Conservation (phyloP, 2,888 invertebrate genomes). For the Andrena haemorrhoa region DNA sequence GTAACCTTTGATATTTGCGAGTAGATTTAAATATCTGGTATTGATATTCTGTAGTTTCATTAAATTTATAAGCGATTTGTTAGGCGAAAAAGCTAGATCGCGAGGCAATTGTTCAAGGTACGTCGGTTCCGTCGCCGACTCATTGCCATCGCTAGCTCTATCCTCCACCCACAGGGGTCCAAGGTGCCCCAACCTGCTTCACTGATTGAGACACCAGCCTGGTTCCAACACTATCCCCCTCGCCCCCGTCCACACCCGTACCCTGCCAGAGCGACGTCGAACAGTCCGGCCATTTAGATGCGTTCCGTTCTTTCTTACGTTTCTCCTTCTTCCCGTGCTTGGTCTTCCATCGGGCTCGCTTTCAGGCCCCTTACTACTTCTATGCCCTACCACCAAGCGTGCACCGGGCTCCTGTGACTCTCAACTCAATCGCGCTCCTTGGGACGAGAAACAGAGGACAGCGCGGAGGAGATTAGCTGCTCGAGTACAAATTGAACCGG, state of each 20-base stretch:
- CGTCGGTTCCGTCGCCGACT: slow-evolving; percentile 16
- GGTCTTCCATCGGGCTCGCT: slow-evolving; percentile 53
- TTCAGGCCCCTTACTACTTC: slow-evolving; percentile 60
- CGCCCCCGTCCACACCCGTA: slow-evolving; percentile 54
- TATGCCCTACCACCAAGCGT: slow-evolving; percentile 51
- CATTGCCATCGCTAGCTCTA: slow-evolving; percentile 50
- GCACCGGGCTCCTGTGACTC: slow-evolving; percentile 50
- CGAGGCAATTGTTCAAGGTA: neutral
- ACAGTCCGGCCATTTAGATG: slow-evolving; percentile 72
- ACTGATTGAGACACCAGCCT: slow-evolving; percentile 84
- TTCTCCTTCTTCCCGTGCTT: slow-evolving; percentile 56
- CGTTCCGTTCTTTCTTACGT: slow-evolving; percentile 60
- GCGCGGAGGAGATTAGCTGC: slow-evolving; percentile 36
- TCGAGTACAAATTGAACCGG: slow-evolving; percentile 55
- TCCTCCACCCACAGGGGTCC: slow-evolving; percentile 78
- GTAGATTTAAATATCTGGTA: neutral
- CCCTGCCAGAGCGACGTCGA: slow-evolving; percentile 59
- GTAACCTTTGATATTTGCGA: neutral
- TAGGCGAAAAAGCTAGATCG: neutral
- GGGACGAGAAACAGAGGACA: slow-evolving; percentile 20
- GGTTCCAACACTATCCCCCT: slow-evolving; percentile 75
- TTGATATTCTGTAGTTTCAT: neutral
- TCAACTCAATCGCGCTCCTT: slow-evolving; percentile 49
- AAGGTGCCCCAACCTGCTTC: slow-evolving; percentile 81
- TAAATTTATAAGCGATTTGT: neutral